A percentile compares a stretch with the other conserved stretches of the same genome.
Conservation (phyloP, 1,140 invertebrate species). For the honey bee (Apis mellifera) region DNA sequence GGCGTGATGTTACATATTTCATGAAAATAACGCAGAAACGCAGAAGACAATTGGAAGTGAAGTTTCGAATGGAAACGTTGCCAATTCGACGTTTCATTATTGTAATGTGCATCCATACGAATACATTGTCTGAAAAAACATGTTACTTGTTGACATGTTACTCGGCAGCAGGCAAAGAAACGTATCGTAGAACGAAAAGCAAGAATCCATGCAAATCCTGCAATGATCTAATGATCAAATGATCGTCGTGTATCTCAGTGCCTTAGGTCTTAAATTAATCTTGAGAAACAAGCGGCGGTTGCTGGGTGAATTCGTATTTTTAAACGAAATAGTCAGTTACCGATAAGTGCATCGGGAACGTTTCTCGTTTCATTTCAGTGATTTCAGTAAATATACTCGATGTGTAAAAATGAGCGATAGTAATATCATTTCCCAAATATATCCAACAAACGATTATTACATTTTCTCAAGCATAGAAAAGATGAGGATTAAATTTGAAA, state of each 20-base stretch:
- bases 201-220: too few species aligned
- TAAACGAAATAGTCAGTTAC: conserved; percentile 1
- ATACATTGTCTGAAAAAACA: neutral
- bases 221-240: too few species aligned
- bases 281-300: neutral
- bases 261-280: neutral
- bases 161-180: too few species aligned
- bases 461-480: neutral
- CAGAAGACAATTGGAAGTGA: neutral
- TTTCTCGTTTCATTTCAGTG: neutral
- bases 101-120: neutral
- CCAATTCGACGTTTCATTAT: neutral
- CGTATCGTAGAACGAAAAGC: too few species aligned
- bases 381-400: neutral
- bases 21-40: neutral
- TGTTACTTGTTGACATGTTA: neutral
- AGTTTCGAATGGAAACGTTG: too few species aligned
- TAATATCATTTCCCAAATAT: neutral
- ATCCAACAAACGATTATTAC: neutral
- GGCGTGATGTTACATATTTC: neutral
- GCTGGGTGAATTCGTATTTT: neutral
- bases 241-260: too few species aligned
- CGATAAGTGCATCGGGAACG: neutral
- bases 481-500: neutral
- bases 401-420: neutral